Percentiles rank a stretch among this genome's conserved stretches.
phyloP scores from a whole-genome alignment of 2,797 vertebrate species.

The Acomys russatus region DNA sequence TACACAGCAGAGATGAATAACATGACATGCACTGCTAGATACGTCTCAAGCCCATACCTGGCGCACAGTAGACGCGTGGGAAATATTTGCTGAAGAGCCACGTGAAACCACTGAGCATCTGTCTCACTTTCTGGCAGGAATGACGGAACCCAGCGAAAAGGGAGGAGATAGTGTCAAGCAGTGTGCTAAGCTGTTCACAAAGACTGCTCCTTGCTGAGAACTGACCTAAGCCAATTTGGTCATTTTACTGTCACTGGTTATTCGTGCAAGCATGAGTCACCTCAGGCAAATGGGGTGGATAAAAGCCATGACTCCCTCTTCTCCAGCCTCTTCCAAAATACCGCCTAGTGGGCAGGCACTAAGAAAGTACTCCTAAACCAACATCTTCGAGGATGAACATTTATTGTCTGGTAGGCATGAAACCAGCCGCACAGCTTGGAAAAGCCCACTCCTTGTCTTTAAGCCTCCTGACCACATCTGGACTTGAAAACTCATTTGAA shows the following conservation, averaged over 20 bases:
- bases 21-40: not conserved
- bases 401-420: not conserved
- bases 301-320: not conserved
- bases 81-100: not conserved
- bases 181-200: not conserved
- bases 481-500: not conserved
- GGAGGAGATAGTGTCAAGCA: not conserved
- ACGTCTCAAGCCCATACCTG: not conserved
- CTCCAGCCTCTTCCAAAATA: not conserved
- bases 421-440: not conserved
- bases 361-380: not conserved
- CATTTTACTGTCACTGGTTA: not conserved
- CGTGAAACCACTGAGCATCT: not conserved
- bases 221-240: not conserved
- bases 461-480: not conserved
- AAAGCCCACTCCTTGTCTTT: not conserved
- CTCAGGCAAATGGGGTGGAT: not conserved
- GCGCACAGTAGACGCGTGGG: not conserved
- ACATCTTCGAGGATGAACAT: not conserved
- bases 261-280: not conserved
- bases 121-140: not conserved
- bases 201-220: not conserved
- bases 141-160: not conserved
- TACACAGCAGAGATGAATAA: rapidly evolving
- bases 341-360: not conserved